Evolutionary conservation across 2,888 invertebrate species (phyloP), one percentile per base, ranked within the genome.

Genomic region (Aleiodes alternator): DNA sequence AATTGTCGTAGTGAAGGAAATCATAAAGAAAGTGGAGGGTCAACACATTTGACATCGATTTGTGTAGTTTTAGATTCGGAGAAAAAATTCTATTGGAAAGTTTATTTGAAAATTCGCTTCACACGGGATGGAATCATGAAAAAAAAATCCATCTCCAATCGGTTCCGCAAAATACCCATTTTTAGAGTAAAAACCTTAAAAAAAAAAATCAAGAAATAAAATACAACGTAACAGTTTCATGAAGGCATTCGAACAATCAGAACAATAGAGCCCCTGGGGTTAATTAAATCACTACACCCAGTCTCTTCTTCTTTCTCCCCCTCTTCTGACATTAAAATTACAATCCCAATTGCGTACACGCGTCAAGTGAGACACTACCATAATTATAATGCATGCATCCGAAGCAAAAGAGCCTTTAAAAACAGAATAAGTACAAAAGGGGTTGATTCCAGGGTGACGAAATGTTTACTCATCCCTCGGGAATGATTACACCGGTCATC

Each of bases 341-440:
- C 79, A 85, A 79, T 82, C 81, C 80, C 81, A 79, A 85, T 83
- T 82, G 78, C 79, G 53, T 81, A 72, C 83, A 84, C 83, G 83
- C 82, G 83, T 80, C 84, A 75, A 74, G 69, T 74, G 74, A 74
- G 69, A 69, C 69, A 59, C 66, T 48, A 43, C 14, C 43, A 68
- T 68, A 68, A 68, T 68, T 68, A 68, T 51, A 50, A 61, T 43
- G 43, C 43, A 43, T 43, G 11, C 43, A 43, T 43, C 43, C 43
- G 11, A 8, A 43, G 7, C 43, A 43, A 43, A 43, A 43, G 43
- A 77, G 38, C 16, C n/a, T 31, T 48, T 11, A 43, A 9, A 16
- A 56, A 66, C 57, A 34, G 43, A 66, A 69, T 57, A 71, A 59
- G n/a, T 57, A 38, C 61, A 57, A 75, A 73, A 61, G 59, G 56